A percentile compares a stretch with the other conserved stretches of the same genome.
Conservation (phyloP, 2,113 vertebrate species). For the Periophthalmus modestus region DNA sequence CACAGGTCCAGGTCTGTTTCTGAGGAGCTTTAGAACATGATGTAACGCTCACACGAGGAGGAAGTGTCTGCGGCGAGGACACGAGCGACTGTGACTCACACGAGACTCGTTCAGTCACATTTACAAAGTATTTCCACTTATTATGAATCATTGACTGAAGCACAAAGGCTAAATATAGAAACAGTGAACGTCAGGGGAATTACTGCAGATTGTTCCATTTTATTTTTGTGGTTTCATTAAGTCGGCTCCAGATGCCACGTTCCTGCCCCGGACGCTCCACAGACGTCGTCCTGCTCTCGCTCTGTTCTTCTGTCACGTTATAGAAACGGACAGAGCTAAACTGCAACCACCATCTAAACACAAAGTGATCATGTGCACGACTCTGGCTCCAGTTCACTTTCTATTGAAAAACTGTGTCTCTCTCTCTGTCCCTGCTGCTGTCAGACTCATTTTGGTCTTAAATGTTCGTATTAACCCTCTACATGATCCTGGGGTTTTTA, state of each 20-base stretch:
- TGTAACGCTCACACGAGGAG: background rate
- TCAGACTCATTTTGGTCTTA: too few relatives aligned
- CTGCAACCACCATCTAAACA: too few relatives aligned
- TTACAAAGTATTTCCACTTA: slow-evolving; percentile 18
- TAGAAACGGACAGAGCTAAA: too few relatives aligned
- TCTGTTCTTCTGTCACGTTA: too few relatives aligned
- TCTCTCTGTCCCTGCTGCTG: too few relatives aligned
- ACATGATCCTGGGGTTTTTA: too few relatives aligned
- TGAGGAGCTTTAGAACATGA: background rate
- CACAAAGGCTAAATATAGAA: slow-evolving; percentile 12
- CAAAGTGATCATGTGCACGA: too few relatives aligned
- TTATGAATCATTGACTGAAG: slow-evolving; percentile 39
- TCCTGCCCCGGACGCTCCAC: slow-evolving; percentile 3
- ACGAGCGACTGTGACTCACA: slow-evolving; percentile 31
- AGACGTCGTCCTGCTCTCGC: slow-evolving; percentile 25
- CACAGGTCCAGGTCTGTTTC: too few relatives aligned
- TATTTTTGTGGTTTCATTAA: background rate
- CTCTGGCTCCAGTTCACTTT: too few relatives aligned
- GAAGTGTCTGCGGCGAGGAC: slow-evolving; percentile 2
- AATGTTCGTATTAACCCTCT: too few relatives aligned
- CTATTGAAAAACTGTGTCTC: too few relatives aligned
- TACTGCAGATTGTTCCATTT: background rate
- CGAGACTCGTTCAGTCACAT: background rate
- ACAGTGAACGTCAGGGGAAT: background rate
- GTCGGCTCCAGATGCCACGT: slow-evolving; percentile 47